Evolutionary conservation across 2,113 vertebrate genomes (phyloP), one percentile per base, ranked within the genome.

Genomic region (Pelodiscus sinensis): DNA sequence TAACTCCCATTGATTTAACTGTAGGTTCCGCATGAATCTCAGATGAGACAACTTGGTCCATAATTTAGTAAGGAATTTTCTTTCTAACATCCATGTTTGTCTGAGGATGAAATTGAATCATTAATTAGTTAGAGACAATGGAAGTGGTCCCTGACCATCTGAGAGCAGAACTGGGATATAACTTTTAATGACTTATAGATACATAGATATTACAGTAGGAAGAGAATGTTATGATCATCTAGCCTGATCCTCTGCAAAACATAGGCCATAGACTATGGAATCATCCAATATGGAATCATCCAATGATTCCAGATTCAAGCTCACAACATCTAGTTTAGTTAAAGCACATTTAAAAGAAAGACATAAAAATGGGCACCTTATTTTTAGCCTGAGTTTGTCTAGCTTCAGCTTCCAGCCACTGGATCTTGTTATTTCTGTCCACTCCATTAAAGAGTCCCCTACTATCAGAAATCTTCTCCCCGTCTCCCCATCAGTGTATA

Each of bases 131-230:
- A 54, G 80, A 93, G 52, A 84, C 91, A 93, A 86, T 86, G 81
- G 90, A 79, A 75, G 93, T 87, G 0, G 14, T 94, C 93, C 79
- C 94, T 93, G 95, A 92, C 91, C 91, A 96, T 90, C 91, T 94
- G 78, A 91, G 95, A 91, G 81, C 92, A 94, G 81, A 96, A 84
- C 25, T 73, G 65, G 94, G 75, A 75, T 94, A 91, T 95, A 86
- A 90, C 85, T 93, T 94, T 95, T 96, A 96, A 95, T 95, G 90
- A 54, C 95, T 95, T 2, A 24, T 87, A 93, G 86, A 80, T 91
- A 94, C 92, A 87, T 94, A 96, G 58, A 86, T 94, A 95, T 54
- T 84, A 91, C 93, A 94, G 54, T 91, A 93, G 82, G 86, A 93
- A 35, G 86, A 91, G 92, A 93, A 31, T 94, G 90, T 38, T 22